These are phyloP conservation scores for Leptoclinus maculatus DNA, from an alignment of 2,797 vertebrate genomes.

Conservation along the genomic window DNA sequence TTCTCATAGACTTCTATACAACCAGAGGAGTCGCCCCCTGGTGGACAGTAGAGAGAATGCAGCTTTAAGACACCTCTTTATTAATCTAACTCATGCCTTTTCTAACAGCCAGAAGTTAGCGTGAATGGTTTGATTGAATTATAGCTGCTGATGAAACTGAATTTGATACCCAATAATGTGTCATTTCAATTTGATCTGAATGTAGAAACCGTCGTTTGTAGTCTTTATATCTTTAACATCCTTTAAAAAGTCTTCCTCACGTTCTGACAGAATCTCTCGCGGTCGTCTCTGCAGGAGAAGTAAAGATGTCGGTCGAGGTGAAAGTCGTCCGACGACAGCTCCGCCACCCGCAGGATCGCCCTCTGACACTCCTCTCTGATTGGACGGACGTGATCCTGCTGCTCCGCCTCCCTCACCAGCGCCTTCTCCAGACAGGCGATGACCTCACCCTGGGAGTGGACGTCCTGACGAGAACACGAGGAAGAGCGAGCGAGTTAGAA, in stretches of 20 bases:
- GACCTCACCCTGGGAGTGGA: conserved; percentile 95
- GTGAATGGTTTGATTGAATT: no score
- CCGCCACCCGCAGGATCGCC: conserved; percentile 93
- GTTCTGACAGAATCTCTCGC: conserved; percentile 95
- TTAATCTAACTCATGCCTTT: no score
- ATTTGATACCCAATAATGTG: neutral
- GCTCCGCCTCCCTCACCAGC: conserved; percentile 90
- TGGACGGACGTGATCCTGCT: conserved; percentile 71
- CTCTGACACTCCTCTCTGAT: conserved; percentile 93
- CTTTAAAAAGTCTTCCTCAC: conserved; percentile 74
- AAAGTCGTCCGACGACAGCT: conserved; percentile 95
- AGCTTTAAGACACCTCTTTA: no score
- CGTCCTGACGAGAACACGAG: conserved; percentile 79
- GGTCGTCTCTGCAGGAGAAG: conserved; percentile 93
- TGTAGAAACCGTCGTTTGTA: neutral
- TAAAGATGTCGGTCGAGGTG: conserved; percentile 95
- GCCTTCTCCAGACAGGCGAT: conserved; percentile 94
- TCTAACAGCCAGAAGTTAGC: no score
- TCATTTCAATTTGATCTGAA: neutral
- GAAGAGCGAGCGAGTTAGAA: neutral
- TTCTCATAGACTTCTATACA: no score
- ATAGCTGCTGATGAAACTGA: no score
- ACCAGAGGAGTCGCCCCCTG: no score
- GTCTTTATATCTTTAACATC: no score
- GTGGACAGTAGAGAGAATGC: no score